phyloP scores from a whole-genome alignment of 2,113 vertebrate genomes.

The Paralichthys olivaceus region DNA sequence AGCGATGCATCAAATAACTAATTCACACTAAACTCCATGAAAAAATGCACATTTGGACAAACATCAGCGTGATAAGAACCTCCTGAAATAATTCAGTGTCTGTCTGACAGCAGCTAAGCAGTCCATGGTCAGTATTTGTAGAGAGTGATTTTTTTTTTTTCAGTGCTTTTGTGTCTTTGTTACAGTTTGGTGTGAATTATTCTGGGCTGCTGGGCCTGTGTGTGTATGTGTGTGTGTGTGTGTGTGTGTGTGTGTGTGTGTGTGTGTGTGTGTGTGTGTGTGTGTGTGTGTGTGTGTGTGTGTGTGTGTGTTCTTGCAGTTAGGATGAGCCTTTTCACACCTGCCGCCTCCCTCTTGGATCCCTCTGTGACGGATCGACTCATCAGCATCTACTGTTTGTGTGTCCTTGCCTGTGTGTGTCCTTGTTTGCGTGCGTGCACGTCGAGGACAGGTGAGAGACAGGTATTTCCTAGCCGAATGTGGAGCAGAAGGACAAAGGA shows the following conservation, averaged over 20 bases:
- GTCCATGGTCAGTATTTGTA: background rate
- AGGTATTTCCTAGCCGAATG: slow-evolving; percentile 51
- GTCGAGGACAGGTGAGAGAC: slow-evolving; percentile 61
- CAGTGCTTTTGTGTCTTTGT: slow-evolving; percentile 1
- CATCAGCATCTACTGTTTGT: slow-evolving; percentile 1
- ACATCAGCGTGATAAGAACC: too few relatives aligned
- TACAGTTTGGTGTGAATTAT: slow-evolving; percentile 74
- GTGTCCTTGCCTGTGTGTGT: slow-evolving; percentile 14
- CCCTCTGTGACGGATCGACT: slow-evolving; percentile 55
- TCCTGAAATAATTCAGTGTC: too few relatives aligned
- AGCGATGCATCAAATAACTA: too few relatives aligned
- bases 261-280: too few relatives aligned
- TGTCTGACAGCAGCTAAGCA: background rate
- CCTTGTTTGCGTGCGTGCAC: slow-evolving; percentile 9
- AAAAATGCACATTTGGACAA: too few relatives aligned
- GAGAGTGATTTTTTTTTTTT: slow-evolving; percentile 17
- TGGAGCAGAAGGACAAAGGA: slow-evolving; percentile 18
- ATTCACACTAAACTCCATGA: too few relatives aligned
- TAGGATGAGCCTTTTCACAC: slow-evolving; percentile 74
- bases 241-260: too few relatives aligned
- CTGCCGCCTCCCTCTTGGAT: slow-evolving; percentile 63
- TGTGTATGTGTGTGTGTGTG: slow-evolving; percentile 29
- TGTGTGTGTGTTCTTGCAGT: slow-evolving; percentile 43
- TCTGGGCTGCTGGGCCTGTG: slow-evolving; percentile 50
- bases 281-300: too few relatives aligned